Evolutionary conservation across 2,113 vertebrate species (phyloP).

Genomic region (Ictalurus furcatus): DNA sequence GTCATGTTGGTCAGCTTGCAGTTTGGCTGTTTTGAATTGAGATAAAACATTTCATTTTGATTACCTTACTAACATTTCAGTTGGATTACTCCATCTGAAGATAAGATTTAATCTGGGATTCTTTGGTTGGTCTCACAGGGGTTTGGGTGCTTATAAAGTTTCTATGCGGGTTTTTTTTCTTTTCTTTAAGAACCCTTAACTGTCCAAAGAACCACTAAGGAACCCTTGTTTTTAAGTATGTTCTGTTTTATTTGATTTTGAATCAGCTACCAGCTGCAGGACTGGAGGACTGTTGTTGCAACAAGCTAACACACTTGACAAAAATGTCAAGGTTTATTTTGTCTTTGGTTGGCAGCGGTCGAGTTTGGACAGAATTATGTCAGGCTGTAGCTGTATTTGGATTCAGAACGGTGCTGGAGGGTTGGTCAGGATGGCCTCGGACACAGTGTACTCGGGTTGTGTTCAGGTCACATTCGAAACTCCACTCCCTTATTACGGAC

Average conservation of each 20-base stretch:
- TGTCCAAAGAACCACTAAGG: neutral
- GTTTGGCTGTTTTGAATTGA: neutral
- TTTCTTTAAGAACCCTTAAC: neutral
- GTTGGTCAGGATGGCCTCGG: neutral
- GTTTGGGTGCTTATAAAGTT: neutral
- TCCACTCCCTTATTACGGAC: neutral
- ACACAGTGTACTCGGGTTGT: neutral
- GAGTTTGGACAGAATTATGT: neutral
- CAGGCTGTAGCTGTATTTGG: neutral
- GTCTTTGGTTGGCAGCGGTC: neutral
- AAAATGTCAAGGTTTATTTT: conserved; percentile 24
- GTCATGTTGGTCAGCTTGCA: neutral
- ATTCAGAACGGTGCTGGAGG: neutral
- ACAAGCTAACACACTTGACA: neutral
- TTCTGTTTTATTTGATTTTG: neutral
- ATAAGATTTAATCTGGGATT: neutral
- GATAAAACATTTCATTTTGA: neutral
- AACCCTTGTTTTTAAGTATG: neutral
- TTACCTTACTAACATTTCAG: no score
- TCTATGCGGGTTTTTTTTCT: neutral
- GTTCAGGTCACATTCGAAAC: neutral
- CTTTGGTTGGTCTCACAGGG: neutral
- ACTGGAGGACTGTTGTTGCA: neutral
- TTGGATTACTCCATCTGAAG: neutral
- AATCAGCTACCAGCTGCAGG: neutral